Evolutionary conservation across 1,140 invertebrate species (phyloP), one percentile per base, ranked within the genome.

Genomic region (Cydia pomonella): DNA sequence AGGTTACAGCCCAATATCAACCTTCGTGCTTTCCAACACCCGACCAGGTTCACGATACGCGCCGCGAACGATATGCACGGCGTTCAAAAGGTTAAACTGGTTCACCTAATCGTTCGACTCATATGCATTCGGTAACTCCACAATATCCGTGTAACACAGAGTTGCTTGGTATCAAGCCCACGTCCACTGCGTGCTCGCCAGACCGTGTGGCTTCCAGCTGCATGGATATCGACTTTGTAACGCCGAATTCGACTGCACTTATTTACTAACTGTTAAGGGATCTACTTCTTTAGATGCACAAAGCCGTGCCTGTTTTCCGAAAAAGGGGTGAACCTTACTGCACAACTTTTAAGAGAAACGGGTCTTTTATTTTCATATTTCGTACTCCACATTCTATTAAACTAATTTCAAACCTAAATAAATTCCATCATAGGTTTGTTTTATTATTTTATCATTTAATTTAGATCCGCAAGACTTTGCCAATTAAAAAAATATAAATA

Each of bases 141-240:
- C 71, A 72, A 12, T 44, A 16, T 44, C 41, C 9, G 33, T 38
- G 16, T 13, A 47, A n/a, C 50, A 53, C 50, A 76, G 80, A 77
- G 77, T 73, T 76, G 78, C 80, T 89, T 87, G 83, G 84, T 86
- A 89, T 84, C 83, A 79, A 76, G 77, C 82, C 81, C 90, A 88
- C 90, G 90, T 91, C 76, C 87, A 80, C 71, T 50, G 77, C 80
- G 87, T 89, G 90, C 74, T 87, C 88, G 73, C 89, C 75, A 92
- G 90, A 92, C 90, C 89, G 85, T 92, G 78, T 66, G 53, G 73
- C 80, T 84, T 84, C 82, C 82, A 78, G 80, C 80, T 82, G 80
- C 82, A 83, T 69, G 29, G 64, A 69, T 73, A 62, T 84, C 86
- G 81, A 86, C 87, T 87, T 84, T 85, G 82, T 79, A 83, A 66